phyloP scores from a whole-genome alignment of 2,888 invertebrate genomes.

The Pemphredon lugubris region DNA sequence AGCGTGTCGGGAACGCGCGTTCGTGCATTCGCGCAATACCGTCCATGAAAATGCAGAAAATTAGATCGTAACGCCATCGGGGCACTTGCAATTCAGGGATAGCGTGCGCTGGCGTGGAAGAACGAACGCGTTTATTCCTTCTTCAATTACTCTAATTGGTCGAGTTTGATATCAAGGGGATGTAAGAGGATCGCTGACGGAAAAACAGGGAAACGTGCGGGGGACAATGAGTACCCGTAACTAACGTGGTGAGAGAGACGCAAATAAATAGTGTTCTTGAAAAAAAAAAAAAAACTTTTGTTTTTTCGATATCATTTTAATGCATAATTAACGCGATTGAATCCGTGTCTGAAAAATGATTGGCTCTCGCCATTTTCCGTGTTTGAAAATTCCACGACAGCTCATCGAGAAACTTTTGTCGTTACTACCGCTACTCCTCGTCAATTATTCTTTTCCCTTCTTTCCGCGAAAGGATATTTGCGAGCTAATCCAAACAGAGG shows the following conservation, averaged over 20 bases:
- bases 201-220: neutral
- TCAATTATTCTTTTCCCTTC: neutral
- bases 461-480: neutral
- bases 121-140: slow-evolving; percentile 32
- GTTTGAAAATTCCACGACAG: neutral
- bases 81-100: slow-evolving; percentile 33
- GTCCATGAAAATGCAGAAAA: slow-evolving; percentile 11
- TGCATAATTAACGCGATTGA: slow-evolving; percentile 27
- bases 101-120: slow-evolving; percentile 26
- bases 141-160: slow-evolving; percentile 55
- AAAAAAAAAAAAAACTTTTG: too few relatives aligned
- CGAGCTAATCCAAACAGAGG: slow-evolving; percentile 2
- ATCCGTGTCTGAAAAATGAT: neutral
- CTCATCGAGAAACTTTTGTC: neutral
- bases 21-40: neutral
- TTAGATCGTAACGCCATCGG: slow-evolving; percentile 14
- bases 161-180: slow-evolving; percentile 27
- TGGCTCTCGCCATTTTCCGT: neutral
- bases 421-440: too few relatives aligned
- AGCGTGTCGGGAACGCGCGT: too few relatives aligned
- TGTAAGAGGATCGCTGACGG: too few relatives aligned
- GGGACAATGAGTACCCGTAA: neutral
- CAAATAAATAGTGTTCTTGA: neutral
- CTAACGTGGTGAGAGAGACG: neutral
- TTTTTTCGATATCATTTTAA: slow-evolving; percentile 20